These are phyloP conservation scores for Anthrax anthrax DNA, from an alignment of 2,888 invertebrate species.

Conservation along the genomic window DNA sequence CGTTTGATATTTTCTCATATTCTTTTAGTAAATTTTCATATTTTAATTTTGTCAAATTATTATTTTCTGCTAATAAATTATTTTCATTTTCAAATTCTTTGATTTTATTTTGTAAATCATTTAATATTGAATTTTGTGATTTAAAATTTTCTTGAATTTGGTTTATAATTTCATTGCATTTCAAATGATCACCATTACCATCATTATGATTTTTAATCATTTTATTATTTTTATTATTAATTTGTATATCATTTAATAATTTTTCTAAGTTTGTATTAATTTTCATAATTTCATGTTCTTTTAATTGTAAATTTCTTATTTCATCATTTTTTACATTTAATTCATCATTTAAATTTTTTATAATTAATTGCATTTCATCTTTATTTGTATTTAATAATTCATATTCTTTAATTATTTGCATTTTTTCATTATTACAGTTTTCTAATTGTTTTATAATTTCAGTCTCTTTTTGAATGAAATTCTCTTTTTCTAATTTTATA, in stretches of 20 bases:
- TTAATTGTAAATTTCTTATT: not conserved
- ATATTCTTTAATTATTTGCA: conserved; percentile 5
- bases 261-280: not conserved
- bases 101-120: not conserved
- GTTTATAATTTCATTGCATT: not conserved
- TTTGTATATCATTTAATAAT: not conserved
- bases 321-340: not conserved
- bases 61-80: not conserved
- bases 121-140: not conserved
- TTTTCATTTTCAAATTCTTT: not conserved
- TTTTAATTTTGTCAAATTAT: not conserved
- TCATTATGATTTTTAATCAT: not conserved
- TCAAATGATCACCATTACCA: not conserved
- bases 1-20: not conserved
- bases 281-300: not conserved
- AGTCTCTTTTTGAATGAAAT: not conserved
- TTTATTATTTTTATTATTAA: not conserved
- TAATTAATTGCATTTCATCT: not conserved
- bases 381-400: conserved; percentile 7
- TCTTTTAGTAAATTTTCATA: not conserved
- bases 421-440: conserved; percentile 7
- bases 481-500: not conserved
- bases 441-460: conserved; percentile 15
- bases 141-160: conserved; percentile 1
- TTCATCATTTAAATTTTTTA: conserved; percentile 3